Base-by-base conservation (phyloP, 1,140 invertebrate genomes). In the Drosophila sucinea region DNA sequence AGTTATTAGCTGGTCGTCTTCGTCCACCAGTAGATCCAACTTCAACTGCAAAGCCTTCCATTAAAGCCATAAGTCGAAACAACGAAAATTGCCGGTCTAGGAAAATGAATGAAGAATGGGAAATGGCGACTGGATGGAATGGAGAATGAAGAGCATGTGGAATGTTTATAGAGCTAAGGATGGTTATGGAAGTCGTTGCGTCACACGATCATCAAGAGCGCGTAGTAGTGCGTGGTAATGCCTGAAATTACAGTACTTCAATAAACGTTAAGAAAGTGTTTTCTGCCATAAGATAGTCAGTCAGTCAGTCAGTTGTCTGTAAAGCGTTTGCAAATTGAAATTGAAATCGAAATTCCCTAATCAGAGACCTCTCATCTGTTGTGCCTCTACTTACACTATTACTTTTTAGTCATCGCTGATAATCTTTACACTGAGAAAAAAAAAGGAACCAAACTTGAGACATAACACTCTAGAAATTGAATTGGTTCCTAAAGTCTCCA, bases 191-290 rank as follows among this genome's bases (percentile, higher is more conserved):
- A 51, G 44, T 27, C 6, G 44, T 51, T 89, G 70, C 70, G 77
- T 72, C 75, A 70, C 60, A 41, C 58, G 63, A 75, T 60, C 61
- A 58, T 67, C 60, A 40, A 33, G 56, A 56, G 60, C 7, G 60
- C 25, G 23, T 51, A 51, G 23, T 51, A 51, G 44, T 89, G 89
- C 79, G 84, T 89, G 85, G 84, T 89, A 89, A 89, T 89, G 84
- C 73, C 73, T 69, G 60, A 86, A 86, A 86, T 86, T 86, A 79
- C 82, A 82, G 82, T 87, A 83, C 83, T 86, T 76, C 60, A 58
- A 70, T 77, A 77, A 76, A 70, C 60, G 73, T 60, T 70, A 76
- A 77, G 73, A 77, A 77, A 77, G 73, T 77, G 74, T 77, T 70
- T 51, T 51, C 40, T 10, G 44, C 44, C 4, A 47, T 47, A 47